Conservation (phyloP, 2,888 invertebrate genomes). For the Serripes groenlandicus region DNA sequence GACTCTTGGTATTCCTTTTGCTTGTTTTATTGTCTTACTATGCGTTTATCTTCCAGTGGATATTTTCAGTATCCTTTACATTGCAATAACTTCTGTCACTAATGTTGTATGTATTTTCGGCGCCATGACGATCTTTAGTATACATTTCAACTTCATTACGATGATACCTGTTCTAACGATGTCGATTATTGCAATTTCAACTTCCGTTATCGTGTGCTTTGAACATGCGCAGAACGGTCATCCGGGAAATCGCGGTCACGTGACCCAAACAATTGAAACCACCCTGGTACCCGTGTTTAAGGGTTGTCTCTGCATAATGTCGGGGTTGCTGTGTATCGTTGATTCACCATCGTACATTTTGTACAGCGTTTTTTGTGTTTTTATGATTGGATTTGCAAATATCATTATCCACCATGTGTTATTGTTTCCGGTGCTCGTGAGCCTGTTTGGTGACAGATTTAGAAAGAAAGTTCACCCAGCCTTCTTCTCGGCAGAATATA, state of each 20-base stretch:
- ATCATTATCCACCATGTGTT: too few species aligned
- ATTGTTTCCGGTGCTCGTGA: too few species aligned
- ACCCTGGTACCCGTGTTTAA: neutral
- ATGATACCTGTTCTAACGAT: neutral
- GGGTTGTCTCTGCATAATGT: too few species aligned
- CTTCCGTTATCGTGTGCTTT: neutral
- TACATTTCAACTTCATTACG: neutral
- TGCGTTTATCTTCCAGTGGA: neutral
- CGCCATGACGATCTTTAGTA: neutral
- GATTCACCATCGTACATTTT: too few species aligned
- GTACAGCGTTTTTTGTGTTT: too few species aligned
- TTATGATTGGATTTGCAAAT: too few species aligned
- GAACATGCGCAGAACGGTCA: constrained; percentile 4
- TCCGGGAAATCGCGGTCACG: neutral
- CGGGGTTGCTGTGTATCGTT: too few species aligned
- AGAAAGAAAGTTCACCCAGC: too few species aligned
- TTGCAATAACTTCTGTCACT: neutral
- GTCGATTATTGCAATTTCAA: neutral
- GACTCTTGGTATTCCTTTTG: neutral
- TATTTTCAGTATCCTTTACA: neutral
- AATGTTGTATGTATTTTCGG: neutral
- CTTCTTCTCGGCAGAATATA: too few species aligned
- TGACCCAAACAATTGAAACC: neutral
- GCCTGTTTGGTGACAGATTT: too few species aligned
- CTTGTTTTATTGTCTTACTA: neutral